A percentile compares a stretch with the other conserved stretches of the same genome.
Evolutionary conservation across 2,113 vertebrate genomes (phyloP).

Genomic region (Menura novaehollandiae): DNA sequence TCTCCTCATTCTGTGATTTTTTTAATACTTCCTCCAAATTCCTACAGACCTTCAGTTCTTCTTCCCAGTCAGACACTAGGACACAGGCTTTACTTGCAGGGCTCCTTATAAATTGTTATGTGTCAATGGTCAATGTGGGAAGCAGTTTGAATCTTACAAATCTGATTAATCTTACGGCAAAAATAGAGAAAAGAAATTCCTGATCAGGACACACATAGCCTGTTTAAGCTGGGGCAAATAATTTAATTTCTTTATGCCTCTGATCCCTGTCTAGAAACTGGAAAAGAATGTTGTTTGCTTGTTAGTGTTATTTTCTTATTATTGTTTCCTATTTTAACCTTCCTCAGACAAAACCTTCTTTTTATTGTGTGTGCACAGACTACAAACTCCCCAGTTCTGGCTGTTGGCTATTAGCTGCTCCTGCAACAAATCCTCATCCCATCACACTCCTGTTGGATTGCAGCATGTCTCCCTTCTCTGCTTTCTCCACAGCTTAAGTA

Average conservation of each 20-base stretch:
- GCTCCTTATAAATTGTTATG: background rate
- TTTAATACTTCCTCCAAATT: background rate
- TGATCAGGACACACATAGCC: fast-evolving
- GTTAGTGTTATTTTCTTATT: background rate
- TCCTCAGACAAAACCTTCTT: background rate
- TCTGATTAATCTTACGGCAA: background rate
- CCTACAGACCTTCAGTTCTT: background rate
- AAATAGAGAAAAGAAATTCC: background rate
- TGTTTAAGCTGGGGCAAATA: background rate
- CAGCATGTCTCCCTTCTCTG: background rate
- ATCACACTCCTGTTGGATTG: background rate
- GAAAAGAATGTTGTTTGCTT: background rate
- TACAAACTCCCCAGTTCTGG: background rate
- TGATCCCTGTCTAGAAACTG: background rate
- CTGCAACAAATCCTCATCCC: background rate
- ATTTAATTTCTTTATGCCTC: background rate
- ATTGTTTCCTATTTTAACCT: background rate
- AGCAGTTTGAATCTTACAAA: background rate
- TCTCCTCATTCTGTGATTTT: background rate
- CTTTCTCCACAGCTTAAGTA: background rate
- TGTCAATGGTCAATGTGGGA: background rate
- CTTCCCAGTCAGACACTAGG: background rate
- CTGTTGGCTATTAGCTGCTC: background rate
- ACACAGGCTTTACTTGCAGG: background rate
- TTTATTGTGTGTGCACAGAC: background rate